phyloP scores from a whole-genome alignment of 64 coral and sea anemone species.

The Actinia tenebrosa region DNA sequence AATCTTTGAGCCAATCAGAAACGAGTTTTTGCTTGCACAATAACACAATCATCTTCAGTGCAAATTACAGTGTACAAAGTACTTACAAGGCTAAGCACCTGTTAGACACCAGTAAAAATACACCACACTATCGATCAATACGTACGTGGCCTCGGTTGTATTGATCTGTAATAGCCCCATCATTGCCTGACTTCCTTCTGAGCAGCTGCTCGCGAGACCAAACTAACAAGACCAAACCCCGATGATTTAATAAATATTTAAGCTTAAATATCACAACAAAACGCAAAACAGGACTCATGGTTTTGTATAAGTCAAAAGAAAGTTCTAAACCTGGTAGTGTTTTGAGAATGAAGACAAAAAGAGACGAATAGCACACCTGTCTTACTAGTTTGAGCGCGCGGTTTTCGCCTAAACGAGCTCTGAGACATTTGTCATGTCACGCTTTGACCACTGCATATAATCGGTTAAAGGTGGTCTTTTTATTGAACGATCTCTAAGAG shows the following conservation, averaged over 20 bases:
- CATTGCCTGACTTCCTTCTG: background rate
- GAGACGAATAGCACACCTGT: background rate
- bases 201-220: background rate
- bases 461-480: slow-evolving; percentile 6
- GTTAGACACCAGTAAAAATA: background rate
- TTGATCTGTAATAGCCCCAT: background rate
- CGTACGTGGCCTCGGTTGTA: background rate
- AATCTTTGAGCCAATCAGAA: background rate
- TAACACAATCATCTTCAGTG: background rate
- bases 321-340: background rate
- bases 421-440: slow-evolving; percentile 2
- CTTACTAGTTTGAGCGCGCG: background rate
- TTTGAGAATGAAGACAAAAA: background rate
- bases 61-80: background rate
- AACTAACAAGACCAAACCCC: background rate
- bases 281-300: too few species aligned
- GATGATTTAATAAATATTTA: background rate
- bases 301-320: background rate
- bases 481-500: slow-evolving; percentile 12
- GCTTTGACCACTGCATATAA: background rate
- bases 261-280: background rate
- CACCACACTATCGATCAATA: background rate
- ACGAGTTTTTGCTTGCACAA: background rate
- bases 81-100: background rate
- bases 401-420: background rate